Base-by-base conservation (phyloP, 2,888 invertebrate species). In the Erebia ligea region DNA sequence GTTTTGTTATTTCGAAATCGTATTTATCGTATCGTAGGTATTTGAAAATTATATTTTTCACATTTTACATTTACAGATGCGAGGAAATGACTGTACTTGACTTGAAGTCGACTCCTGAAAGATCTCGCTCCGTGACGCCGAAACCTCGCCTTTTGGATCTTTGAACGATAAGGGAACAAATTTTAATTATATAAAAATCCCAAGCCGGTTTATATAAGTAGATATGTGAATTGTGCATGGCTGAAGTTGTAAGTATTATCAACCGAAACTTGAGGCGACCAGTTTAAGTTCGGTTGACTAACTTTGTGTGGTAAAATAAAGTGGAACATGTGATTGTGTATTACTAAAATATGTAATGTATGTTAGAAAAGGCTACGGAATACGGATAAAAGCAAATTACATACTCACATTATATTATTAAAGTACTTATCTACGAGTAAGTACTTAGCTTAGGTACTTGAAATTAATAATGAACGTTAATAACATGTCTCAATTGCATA, bases 11-110 rank as follows among this genome's bases (percentile, higher is more conserved):
- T 34, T 34, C 34, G 34, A 6, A 0, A 34, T 34, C 34, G 34
- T 34, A 34, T 34, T 34, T 34, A 34, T 34, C n/a, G n/a, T n/a
- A n/a, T n/a, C n/a, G n/a, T n/a, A n/a, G n/a, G 34, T 34, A 34
- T 34, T 34, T 34, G 25, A 25, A 25, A 25, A 34, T 17, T 13
- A 63, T 40, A 45, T 52, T 15, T 54, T 45, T 58, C 9, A 13
- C 9, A 2, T 42, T 45, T 48, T 59, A 65, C 52, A 50, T 78
- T 86, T 86, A n/a, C 86, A 93, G 93, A 76, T 89, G 87, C 73
- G 92, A 93, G 83, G 93, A 93, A 78, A 93, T 93, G 93, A 88
- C 87, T 73, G 89, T 92, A 13, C 78, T 93, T 71, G 86, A 87
- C 64, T 81, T 85, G 71, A 90, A 85, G 75, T 34, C 34, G 34